Evolutionary conservation across 2,113 vertebrate genomes (phyloP).

Genomic region (Garra rufa): DNA sequence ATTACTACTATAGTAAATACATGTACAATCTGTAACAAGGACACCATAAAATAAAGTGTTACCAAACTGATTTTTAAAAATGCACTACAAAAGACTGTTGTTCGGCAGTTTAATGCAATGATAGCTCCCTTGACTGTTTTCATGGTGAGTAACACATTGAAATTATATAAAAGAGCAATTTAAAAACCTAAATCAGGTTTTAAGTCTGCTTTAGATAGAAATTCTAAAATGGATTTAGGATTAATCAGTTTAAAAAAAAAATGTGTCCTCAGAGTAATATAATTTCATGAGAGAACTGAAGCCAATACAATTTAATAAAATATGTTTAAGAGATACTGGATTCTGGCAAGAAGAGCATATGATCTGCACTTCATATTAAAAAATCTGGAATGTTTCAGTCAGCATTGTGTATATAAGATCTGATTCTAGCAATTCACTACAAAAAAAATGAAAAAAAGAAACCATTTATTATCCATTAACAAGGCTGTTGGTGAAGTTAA

Average conservation of each 20-base stretch:
- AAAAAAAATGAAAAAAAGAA: background rate
- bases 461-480: background rate
- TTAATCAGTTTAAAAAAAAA: background rate
- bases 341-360: background rate
- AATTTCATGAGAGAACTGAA: background rate
- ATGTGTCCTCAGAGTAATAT: background rate
- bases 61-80: background rate
- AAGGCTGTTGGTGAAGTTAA: background rate
- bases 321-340: background rate
- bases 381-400: background rate
- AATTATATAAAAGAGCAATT: background rate
- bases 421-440: background rate
- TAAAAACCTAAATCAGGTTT: background rate
- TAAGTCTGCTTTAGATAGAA: background rate
- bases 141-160: too few species aligned
- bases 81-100: background rate
- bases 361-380: background rate
- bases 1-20: too few species aligned
- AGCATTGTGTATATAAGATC: background rate
- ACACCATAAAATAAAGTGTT: too few species aligned
- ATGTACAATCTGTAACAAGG: too few species aligned
- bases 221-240: background rate
- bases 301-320: background rate
- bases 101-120: background rate
- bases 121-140: too few species aligned